Conservation (phyloP, 2,888 invertebrate species). For the Monochamus alternatus region DNA sequence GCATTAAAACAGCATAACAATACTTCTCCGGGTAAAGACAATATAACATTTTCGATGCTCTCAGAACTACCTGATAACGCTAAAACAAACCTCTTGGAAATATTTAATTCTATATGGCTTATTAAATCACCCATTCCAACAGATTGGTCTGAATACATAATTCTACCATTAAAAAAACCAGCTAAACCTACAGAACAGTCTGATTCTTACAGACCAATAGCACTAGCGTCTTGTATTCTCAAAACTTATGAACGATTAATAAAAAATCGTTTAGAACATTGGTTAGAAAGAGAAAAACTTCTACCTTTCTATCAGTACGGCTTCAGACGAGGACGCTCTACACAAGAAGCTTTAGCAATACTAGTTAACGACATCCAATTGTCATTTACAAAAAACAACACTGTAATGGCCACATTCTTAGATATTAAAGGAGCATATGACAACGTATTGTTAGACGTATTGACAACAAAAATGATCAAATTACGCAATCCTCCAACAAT, state of each 20-base stretch:
- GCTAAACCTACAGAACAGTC: not conserved
- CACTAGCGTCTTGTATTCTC: not conserved
- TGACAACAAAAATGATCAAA: not conserved
- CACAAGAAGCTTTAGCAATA: slow-evolving; percentile 24
- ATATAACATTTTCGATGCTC: slow-evolving; percentile 6
- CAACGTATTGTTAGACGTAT: slow-evolving; percentile 21
- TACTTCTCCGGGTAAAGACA: slow-evolving; percentile 14
- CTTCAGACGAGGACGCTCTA: slow-evolving; percentile 29
- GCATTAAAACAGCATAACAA: slow-evolving; percentile 17
- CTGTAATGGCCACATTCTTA: slow-evolving; percentile 16
- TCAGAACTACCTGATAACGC: not conserved
- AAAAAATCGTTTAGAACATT: not conserved
- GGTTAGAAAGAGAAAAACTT: not conserved
- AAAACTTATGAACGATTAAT: not conserved
- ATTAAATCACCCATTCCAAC: not conserved
- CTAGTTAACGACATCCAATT: slow-evolving; percentile 31
- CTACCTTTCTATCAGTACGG: slow-evolving; percentile 28
- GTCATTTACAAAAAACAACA: slow-evolving; percentile 21
- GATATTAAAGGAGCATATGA: slow-evolving; percentile 12
- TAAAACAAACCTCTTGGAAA: not conserved
- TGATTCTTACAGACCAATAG: slow-evolving; percentile 8
- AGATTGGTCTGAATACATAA: not conserved
- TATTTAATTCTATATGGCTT: not conserved
- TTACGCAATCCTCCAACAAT: not conserved
- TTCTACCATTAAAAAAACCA: not conserved